Percentiles rank a stretch among this genome's conserved stretches.
Conservation (phyloP, 2,797 vertebrate genomes). For the Eidolon dupreanum region DNA sequence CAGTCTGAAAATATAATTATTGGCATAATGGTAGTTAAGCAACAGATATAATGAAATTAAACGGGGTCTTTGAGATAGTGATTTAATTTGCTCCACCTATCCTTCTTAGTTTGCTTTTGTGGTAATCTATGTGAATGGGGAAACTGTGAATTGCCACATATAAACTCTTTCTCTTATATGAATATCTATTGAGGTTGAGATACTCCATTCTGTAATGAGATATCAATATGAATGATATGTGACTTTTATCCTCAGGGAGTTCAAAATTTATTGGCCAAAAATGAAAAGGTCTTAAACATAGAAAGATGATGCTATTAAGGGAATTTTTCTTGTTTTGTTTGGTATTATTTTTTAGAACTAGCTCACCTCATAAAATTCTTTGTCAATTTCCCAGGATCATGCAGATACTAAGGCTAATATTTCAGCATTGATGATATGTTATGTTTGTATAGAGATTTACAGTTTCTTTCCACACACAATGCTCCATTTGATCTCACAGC, state of each 20-base stretch:
- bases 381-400: background rate
- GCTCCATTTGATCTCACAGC: background rate
- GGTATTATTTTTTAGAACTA: background rate
- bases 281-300: background rate
- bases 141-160: background rate
- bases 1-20: background rate
- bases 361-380: background rate
- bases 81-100: background rate
- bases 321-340: background rate
- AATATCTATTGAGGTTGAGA: background rate
- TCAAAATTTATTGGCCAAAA: background rate
- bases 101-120: background rate
- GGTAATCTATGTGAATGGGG: background rate
- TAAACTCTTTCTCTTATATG: background rate
- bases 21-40: background rate
- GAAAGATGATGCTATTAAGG: background rate
- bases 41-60: background rate
- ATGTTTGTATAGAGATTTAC: background rate
- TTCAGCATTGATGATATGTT: background rate
- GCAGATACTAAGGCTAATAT: background rate
- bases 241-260: background rate
- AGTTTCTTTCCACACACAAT: background rate
- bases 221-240: background rate
- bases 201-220: background rate
- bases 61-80: background rate